phyloP scores from a whole-genome alignment of 2,797 vertebrate species.

The Epinephelus awoara region DNA sequence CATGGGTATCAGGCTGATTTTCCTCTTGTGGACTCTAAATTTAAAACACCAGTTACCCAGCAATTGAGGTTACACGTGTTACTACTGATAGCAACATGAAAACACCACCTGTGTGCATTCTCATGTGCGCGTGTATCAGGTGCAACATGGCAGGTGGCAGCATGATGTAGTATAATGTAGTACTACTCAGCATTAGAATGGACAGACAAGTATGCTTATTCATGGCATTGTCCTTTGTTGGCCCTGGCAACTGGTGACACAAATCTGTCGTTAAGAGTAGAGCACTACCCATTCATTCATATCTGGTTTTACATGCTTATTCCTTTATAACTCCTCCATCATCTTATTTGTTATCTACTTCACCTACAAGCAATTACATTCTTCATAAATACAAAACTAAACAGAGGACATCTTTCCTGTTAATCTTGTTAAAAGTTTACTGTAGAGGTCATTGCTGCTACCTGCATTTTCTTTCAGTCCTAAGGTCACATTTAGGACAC shows the following conservation, averaged over 20 bases:
- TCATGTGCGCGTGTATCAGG: slow-evolving; percentile 30
- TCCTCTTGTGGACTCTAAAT: neutral
- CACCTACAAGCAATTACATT: too few relatives aligned
- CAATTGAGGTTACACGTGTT: slow-evolving; percentile 1
- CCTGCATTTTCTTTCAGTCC: slow-evolving; percentile 22
- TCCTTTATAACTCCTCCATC: neutral
- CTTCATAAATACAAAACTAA: neutral
- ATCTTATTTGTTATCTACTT: neutral
- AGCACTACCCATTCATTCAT: neutral
- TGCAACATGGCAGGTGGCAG: slow-evolving; percentile 14
- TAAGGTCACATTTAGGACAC: slow-evolving; percentile 48
- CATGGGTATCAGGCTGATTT: neutral
- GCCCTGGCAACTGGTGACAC: slow-evolving; percentile 18
- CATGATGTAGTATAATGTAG: neutral
- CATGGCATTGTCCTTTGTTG: neutral
- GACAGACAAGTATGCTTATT: neutral
- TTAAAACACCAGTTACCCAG: neutral
- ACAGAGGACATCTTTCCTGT: neutral
- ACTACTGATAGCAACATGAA: slow-evolving; percentile 28
- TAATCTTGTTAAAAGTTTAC: neutral
- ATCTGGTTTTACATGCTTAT: neutral
- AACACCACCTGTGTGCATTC: slow-evolving; percentile 56
- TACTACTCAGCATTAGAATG: neutral
- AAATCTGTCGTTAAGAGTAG: neutral
- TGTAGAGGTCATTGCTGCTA: slow-evolving; percentile 27